These are phyloP conservation scores for Drosophila oshimai DNA, from an alignment of 1,140 invertebrate species.

Conservation along the genomic window DNA sequence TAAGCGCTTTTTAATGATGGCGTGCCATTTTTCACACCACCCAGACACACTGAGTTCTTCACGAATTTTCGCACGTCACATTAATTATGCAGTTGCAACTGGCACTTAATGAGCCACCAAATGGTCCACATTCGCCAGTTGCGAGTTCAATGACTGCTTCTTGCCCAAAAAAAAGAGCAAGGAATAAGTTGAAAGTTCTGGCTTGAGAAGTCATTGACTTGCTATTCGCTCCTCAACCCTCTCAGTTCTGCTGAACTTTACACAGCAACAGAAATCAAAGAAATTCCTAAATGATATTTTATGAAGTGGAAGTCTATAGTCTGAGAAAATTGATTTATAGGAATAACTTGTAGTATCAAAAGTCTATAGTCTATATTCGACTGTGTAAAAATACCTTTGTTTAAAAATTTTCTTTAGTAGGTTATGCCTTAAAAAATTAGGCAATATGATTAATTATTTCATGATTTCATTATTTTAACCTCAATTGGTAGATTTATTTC, in stretches of 20 bases:
- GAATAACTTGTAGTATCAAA: no score
- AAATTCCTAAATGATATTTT: neutral
- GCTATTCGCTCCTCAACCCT: neutral
- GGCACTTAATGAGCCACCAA: constrained; percentile 41
- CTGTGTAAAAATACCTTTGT: no score
- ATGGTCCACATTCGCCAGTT: constrained; percentile 55
- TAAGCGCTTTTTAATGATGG: constrained; percentile 77
- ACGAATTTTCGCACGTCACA: constrained; percentile 56
- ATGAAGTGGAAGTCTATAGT: no score
- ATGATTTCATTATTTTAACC: no score
- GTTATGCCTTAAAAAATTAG: neutral
- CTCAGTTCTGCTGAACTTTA: neutral
- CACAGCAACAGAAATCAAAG: neutral
- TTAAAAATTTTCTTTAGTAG: no score
- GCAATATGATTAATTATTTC: no score
- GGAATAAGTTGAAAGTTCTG: constrained; percentile 4
- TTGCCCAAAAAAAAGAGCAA: constrained; percentile 18
- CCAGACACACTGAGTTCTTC: constrained; percentile 40
- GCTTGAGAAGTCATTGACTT: constrained; percentile 47
- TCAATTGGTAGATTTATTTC: no score
- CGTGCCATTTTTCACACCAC: constrained; percentile 72
- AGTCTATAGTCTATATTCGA: no score
- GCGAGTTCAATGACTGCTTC: constrained; percentile 58
- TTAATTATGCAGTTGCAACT: constrained; percentile 68
- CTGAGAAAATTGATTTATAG: no score